These are phyloP conservation scores for Macrocentrus cingulum DNA, from an alignment of 1,140 invertebrate genomes.

Conservation along the genomic window DNA sequence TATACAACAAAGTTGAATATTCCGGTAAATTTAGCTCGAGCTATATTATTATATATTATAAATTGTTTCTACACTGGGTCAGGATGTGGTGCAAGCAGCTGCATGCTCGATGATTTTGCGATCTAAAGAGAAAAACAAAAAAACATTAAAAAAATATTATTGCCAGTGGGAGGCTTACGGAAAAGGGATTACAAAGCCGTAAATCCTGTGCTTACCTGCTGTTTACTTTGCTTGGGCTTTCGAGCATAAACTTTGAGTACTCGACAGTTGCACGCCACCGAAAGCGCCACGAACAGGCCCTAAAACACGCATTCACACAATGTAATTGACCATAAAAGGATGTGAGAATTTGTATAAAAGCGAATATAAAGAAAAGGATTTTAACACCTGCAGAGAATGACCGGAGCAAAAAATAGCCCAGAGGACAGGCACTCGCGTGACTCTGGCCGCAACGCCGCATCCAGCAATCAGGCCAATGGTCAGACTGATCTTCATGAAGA, in stretches of 20 bases:
- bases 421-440: conserved; percentile 48
- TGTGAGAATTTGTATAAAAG: conserved; percentile 7
- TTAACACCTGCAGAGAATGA: conserved; percentile 50
- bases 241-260: conserved; percentile 61
- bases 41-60: no score
- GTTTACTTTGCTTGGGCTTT: conserved; percentile 51
- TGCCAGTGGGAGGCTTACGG: conserved; percentile 25
- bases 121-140: conserved; percentile 46
- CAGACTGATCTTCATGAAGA: conserved; percentile 64
- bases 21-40: conserved; percentile 31
- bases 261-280: conserved; percentile 69
- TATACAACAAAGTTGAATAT: conserved; percentile 19
- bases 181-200: conserved; percentile 25
- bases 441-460: conserved; percentile 49
- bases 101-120: conserved; percentile 60
- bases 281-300: conserved; percentile 65
- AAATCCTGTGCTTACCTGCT: conserved; percentile 41
- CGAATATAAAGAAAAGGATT: background rate
- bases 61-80: conserved; percentile 58
- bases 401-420: conserved; percentile 55
- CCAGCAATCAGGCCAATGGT: conserved; percentile 52
- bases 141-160: conserved; percentile 22
- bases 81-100: conserved; percentile 57
- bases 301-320: conserved; percentile 34
- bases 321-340: conserved; percentile 5